These are phyloP conservation scores for Myanophis thanlyinensis DNA, from an alignment of 2,113 vertebrate genomes.

Conservation along the genomic window DNA sequence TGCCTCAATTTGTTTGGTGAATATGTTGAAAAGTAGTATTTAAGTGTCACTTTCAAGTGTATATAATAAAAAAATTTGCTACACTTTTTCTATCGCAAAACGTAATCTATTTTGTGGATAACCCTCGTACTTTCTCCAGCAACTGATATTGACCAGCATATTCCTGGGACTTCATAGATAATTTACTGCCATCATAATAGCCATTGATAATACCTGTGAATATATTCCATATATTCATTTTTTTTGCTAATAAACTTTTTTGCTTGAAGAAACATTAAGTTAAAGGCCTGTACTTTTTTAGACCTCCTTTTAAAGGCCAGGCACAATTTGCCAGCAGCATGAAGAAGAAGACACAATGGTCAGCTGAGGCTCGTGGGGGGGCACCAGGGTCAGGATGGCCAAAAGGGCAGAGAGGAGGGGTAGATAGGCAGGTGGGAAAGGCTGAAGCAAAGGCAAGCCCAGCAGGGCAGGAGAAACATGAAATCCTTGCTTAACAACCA, in stretches of 20 bases:
- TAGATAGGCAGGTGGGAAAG: neutral
- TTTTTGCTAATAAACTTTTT: neutral
- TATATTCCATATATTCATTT: neutral
- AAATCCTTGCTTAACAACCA: neutral
- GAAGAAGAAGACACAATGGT: neutral
- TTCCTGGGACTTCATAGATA: neutral
- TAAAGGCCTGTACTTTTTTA: neutral
- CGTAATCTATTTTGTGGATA: too few species aligned
- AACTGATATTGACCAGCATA: neutral
- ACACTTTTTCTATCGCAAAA: too few species aligned
- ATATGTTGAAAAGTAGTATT: too few species aligned
- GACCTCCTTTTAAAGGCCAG: neutral
- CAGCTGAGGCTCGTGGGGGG: neutral
- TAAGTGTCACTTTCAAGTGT: too few species aligned
- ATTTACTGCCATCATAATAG: neutral
- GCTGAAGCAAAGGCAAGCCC: neutral
- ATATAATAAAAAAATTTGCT: too few species aligned
- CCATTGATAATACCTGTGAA: neutral
- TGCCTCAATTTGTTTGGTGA: too few species aligned
- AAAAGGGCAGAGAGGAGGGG: neutral
- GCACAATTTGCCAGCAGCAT: neutral
- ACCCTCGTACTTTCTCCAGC: too few species aligned
- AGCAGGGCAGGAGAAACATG: neutral
- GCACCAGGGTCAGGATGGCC: neutral
- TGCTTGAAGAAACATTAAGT: neutral